Base-by-base conservation (phyloP, 1,140 invertebrate species). In the Paraescarpia echinospica region DNA sequence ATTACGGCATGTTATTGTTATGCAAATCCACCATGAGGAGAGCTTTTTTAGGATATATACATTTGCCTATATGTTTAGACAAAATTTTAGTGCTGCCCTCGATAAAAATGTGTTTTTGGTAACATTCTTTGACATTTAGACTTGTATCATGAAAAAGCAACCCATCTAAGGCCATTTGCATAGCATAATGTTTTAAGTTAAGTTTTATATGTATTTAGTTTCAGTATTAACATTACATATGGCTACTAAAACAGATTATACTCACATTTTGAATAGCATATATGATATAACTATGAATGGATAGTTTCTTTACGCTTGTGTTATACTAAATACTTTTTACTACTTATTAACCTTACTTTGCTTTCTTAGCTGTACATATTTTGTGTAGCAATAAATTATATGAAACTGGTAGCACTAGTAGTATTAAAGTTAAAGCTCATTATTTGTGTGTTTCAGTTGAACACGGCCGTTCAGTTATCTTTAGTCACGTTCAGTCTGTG, bases 381-480 rank as follows among this genome's bases (percentile, higher is more conserved):
- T 77, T 77, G 22, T 77, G 18, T 77, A 77, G 22, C 27, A 77
- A 77, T 41, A 12, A 41, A 41, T 12, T 77, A 31, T 77, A 77
- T 77, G 59, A 59, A 35, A 9, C 22, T 93, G 33, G 41, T 33
- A n/a, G n/a, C n/a, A 33, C n/a, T n/a, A n/a, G 12, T 31, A 88
- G 48, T 33, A 1, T 92, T 4, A 51, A 77, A 48, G 34, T 34
- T 48, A 89, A 59, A 33, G 90, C 14, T 34, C 35, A 92, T 35
- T 31, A 35, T 89, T 93, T 92, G 89, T 31, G n/a, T 89, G n/a
- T 34, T 33, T 34, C 93, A 96, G 96, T 91, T 96, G 0, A 99
- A 99, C 96, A 99, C 99, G 51, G 97, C 97, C 18, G 96, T 99
- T 33, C 99, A 99, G 96, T 96, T 99, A 34, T 95, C 97, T 34